Conservation (phyloP, 2,113 vertebrate species). For the Myanophis thanlyinensis region DNA sequence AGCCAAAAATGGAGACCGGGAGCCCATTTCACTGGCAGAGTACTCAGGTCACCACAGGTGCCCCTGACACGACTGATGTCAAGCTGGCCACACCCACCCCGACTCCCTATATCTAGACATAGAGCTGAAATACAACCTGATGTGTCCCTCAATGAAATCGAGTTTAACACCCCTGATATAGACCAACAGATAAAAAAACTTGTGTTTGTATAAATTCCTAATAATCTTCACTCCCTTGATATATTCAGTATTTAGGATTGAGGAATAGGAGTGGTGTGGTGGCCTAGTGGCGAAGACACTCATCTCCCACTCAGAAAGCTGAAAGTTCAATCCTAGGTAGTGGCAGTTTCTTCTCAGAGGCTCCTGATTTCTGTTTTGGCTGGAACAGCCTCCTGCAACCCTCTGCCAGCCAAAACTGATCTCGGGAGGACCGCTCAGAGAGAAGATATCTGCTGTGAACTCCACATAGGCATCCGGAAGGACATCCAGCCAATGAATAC, state of each 20-base stretch:
- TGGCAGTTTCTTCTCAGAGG: not conserved
- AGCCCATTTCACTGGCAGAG: too few relatives aligned
- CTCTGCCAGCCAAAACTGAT: too few relatives aligned
- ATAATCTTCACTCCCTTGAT: not conserved
- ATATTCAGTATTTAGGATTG: constrained; percentile 32
- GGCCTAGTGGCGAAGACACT: not conserved
- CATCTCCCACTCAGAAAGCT: not conserved
- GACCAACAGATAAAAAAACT: not conserved
- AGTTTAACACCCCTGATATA: not conserved
- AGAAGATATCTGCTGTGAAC: not conserved
- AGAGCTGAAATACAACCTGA: too few relatives aligned
- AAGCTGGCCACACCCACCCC: too few relatives aligned
- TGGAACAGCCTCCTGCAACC: too few relatives aligned
- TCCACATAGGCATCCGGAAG: not conserved
- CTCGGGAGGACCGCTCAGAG: too few relatives aligned
- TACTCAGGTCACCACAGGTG: too few relatives aligned
- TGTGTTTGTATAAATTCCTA: not conserved
- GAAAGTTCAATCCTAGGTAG: not conserved
- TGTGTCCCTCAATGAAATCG: too few relatives aligned
- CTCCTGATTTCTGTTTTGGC: too few relatives aligned
- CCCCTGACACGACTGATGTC: too few relatives aligned
- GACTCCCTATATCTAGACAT: too few relatives aligned
- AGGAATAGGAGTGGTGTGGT: constrained; percentile 14
- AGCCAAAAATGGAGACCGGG: too few relatives aligned
- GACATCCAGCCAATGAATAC: not conserved